Base-by-base conservation (phyloP, 2,797 vertebrate genomes). In the Clangula hyemalis region DNA sequence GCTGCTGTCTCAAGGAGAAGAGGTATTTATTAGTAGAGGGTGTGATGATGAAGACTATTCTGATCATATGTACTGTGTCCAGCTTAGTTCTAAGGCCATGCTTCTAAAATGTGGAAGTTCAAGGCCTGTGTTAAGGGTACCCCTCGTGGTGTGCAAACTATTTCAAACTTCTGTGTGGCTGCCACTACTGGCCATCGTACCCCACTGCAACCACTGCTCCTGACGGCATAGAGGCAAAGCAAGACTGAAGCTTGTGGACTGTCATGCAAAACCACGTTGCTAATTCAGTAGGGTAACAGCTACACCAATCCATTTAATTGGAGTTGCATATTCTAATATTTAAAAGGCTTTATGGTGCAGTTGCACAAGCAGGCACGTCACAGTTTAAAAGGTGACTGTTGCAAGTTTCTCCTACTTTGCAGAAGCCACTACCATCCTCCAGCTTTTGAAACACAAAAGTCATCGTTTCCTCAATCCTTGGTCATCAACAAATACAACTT, bases 161-260 rank as follows among this genome's bases (percentile, higher is more conserved):
- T 13, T 72, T 51, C 49, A 61, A 11, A 38, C n/a, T 32, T 39
- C 8, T 24, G 10, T 0, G 7, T 7, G 34, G 56, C 38, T 69
- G 65, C 58, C 1, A 2, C 71, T 57, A 24, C 21, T 34, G 83
- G 70, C 36, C 21, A 41, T 8, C 11, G 5, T 4, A 45, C 28
- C 20, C 39, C 34, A 25, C 36, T 0, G 0, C 0, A 1, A 36
- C 30, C 19, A 11, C 58, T 41, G 58, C 2, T 60, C 43, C 80
- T 15, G 8, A 24, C 0, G 0, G 21, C 2, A 0, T 2, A 45
- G 24, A 47, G 27, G 32, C 28, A 81, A 78, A 75, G 28, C 54
- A 78, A 34, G 71, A 61, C 8, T 27, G 38, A 9, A 32, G 43
- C 36, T 49, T 21, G 30, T 4, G 17, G 38, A 57, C 11, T 57